Conservation (phyloP, 2,797 vertebrate genomes). For the Helarctos malayanus region DNA sequence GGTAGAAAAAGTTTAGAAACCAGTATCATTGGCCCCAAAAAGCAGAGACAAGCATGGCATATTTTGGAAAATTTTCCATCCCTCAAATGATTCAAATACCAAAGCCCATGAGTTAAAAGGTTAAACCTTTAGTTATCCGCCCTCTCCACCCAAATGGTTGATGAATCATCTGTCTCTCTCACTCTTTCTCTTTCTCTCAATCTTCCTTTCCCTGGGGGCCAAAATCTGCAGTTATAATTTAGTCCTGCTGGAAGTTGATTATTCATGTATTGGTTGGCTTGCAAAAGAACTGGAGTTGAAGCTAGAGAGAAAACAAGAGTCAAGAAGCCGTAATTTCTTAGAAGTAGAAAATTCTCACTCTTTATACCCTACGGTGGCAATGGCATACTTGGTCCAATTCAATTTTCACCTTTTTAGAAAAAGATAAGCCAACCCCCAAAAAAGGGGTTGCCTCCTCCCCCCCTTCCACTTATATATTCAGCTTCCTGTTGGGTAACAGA, state of each 20-base stretch:
- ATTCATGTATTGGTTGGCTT: neutral
- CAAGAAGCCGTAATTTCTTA: neutral
- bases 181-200: neutral
- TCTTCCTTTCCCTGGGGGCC: neutral
- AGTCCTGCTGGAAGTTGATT: slow-evolving; percentile 24
- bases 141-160: neutral
- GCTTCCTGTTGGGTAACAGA: neutral
- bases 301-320: slow-evolving; percentile 26
- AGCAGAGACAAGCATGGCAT: neutral
- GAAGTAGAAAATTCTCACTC: neutral
- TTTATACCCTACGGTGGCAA: neutral
- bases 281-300: neutral
- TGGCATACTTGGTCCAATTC: neutral
- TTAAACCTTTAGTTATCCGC: slow-evolving; percentile 23
- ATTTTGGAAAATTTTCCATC: neutral
- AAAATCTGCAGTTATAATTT: neutral
- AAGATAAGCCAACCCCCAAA: neutral
- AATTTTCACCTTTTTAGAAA: slow-evolving; percentile 9
- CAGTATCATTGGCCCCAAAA: neutral
- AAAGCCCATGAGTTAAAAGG: neutral
- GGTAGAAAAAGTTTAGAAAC: neutral
- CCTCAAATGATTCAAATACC: neutral
- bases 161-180: neutral
- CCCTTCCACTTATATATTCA: neutral
- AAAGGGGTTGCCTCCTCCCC: neutral